Base-by-base conservation (phyloP, 2,113 vertebrate species). In the Anolis carolinensis region DNA sequence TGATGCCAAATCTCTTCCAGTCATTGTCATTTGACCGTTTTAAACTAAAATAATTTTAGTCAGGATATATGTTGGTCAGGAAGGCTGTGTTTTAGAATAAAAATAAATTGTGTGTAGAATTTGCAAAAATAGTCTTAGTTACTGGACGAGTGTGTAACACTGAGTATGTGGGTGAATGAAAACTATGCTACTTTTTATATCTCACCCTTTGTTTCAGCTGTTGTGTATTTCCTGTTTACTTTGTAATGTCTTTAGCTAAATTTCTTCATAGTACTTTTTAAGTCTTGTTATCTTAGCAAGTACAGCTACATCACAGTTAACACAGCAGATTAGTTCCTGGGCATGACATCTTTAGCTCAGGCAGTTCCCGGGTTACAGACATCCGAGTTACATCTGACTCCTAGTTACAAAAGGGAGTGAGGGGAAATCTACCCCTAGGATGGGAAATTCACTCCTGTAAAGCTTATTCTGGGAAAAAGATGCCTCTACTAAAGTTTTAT, bases 51-150 rank as follows among this genome's bases (percentile, higher is more conserved):
- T 63, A 74, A 82, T 82, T 85, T 82, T 77, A 93, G 91, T 86
- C 93, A 94, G 94, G 92, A 95, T 90, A 36, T 85, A 39, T 85
- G 85, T 83, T 85, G 0, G 65, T 76, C 82, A 79, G 89, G 92
- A 93, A 93, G 81, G 83, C 68, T 75, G 59, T 89, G 62, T 88
- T 90, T 88, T 65, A 85, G 34, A 90, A 81, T 48, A 92, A 92
- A 95, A 92, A 93, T 91, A 92, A 88, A 74, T 68, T 55, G 36
- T 59, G 23, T 73, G 77, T n/a, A 39, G 34, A 20, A 30, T 27
- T 84, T 75, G 32, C n/a, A 84, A 52, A 67, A 84, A 65, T 72
- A 84, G 71, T 16, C 32, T 81, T 34, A 79, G n/a, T 78, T 86
- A 44, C 52, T 79, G 55, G 10, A 52, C 6, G 36, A 63, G 36